Evolutionary conservation across 2,113 vertebrate species (phyloP).

Genomic region (Eleginops maclovinus): DNA sequence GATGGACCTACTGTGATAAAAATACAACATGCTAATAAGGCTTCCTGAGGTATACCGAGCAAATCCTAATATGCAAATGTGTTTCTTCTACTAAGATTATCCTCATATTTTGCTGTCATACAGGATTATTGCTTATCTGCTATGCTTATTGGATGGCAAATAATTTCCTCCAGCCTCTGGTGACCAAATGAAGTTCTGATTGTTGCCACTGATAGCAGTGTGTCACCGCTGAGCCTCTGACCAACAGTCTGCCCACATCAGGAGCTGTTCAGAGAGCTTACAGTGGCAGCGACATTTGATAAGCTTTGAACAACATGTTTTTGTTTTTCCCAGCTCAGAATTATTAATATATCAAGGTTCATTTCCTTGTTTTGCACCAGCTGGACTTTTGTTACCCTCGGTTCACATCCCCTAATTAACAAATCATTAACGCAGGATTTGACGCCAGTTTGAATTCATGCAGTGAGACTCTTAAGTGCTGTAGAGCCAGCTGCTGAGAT

Average conservation of each 20-base stretch:
- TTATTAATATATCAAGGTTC: not conserved
- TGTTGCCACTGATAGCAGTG: constrained; percentile 24
- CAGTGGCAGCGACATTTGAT: constrained; percentile 1
- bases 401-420: constrained; percentile 16
- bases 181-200: constrained; percentile 21
- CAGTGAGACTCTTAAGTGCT: not conserved
- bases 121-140: not conserved
- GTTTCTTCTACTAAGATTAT: not conserved
- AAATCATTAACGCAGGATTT: constrained; percentile 15
- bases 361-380: constrained; percentile 16
- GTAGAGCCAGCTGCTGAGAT: constrained; percentile 11
- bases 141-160: constrained; percentile 14
- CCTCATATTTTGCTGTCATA: not conserved
- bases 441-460: constrained; percentile 30
- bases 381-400: constrained; percentile 13
- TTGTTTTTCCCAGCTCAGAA: not conserved
- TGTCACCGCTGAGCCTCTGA: not conserved
- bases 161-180: constrained; percentile 11
- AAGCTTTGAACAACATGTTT: not conserved
- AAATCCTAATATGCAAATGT: constrained; percentile 6
- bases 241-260: not conserved
- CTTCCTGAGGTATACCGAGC: not conserved
- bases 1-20: not conserved
- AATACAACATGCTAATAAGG: not conserved
- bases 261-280: not conserved